These are phyloP conservation scores for Nerophis ophidion DNA, from an alignment of 2,113 vertebrate genomes.

Conservation along the genomic window DNA sequence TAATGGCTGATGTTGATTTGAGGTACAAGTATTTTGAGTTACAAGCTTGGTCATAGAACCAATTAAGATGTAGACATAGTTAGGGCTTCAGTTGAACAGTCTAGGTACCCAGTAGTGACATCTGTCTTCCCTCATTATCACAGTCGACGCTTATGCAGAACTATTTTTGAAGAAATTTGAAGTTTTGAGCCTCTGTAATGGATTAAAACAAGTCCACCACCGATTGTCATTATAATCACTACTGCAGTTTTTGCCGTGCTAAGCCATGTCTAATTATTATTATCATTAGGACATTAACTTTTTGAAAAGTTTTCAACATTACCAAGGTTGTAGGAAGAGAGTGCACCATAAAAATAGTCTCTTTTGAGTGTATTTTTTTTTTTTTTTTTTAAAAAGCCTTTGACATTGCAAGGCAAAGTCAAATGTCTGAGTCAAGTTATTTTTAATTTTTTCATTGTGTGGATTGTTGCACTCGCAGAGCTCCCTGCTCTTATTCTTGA, in stretches of 20 bases:
- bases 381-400: not conserved
- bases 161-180: not conserved
- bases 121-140: too few relatives aligned
- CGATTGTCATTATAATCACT: not conserved
- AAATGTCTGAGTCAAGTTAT: constrained; percentile 11
- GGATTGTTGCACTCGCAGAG: constrained; percentile 1
- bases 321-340: not conserved
- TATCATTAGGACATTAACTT: not conserved
- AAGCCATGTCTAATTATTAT: not conserved
- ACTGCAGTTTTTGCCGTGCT: not conserved
- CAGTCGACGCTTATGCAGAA: not conserved
- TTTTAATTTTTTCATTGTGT: constrained; percentile 1
- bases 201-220: not conserved
- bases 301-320: not conserved
- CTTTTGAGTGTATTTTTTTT: not conserved
- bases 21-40: too few relatives aligned
- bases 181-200: not conserved
- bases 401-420: constrained; percentile 17
- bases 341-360: constrained; percentile 1
- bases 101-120: too few relatives aligned
- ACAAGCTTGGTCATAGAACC: too few relatives aligned
- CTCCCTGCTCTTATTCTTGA: constrained; percentile 7
- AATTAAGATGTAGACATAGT: too few relatives aligned
- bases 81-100: too few relatives aligned
- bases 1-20: too few relatives aligned